A percentile compares a stretch with the other conserved stretches of the same genome.
These are phyloP conservation scores for Cataglyphis hispanica DNA, from an alignment of 1,140 invertebrate species.

Conservation along the genomic window DNA sequence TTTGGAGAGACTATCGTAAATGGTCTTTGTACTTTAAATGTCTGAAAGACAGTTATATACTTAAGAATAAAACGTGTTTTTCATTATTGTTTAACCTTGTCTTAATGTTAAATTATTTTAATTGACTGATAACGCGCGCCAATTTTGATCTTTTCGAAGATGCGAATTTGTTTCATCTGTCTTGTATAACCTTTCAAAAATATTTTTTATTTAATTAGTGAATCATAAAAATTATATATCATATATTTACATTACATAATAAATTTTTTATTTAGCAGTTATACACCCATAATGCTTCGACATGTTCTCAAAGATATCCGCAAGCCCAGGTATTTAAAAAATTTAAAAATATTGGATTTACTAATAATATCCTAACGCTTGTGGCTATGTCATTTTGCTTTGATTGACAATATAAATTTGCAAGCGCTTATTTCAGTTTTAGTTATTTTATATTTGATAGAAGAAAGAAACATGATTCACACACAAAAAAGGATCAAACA, in stretches of 20 bases:
- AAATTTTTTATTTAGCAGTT: background rate
- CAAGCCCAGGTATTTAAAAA: slow-evolving; percentile 3
- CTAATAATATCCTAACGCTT: background rate
- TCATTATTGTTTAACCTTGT: slow-evolving; percentile 37
- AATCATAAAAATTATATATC: background rate
- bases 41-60: slow-evolving; percentile 6
- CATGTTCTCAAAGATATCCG: background rate
- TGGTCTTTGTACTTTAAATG: slow-evolving; percentile 25
- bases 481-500: slow-evolving; percentile 5
- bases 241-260: background rate
- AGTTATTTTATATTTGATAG: slow-evolving; percentile 32
- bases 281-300: slow-evolving; percentile 47
- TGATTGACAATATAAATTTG: too few relatives aligned
- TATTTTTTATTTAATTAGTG: background rate
- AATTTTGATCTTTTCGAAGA: slow-evolving; percentile 14
- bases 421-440: background rate
- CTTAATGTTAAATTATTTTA: background rate
- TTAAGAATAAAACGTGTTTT: slow-evolving; percentile 46
- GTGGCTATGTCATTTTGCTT: slow-evolving; percentile 14
- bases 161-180: slow-evolving; percentile 38
- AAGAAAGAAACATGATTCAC: slow-evolving; percentile 45
- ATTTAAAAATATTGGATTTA: background rate
- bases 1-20: background rate
- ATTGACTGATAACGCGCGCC: background rate
- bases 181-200: background rate